These are phyloP conservation scores for Stenotaenia linearis DNA, from an alignment of 2,888 invertebrate species.

Conservation along the genomic window DNA sequence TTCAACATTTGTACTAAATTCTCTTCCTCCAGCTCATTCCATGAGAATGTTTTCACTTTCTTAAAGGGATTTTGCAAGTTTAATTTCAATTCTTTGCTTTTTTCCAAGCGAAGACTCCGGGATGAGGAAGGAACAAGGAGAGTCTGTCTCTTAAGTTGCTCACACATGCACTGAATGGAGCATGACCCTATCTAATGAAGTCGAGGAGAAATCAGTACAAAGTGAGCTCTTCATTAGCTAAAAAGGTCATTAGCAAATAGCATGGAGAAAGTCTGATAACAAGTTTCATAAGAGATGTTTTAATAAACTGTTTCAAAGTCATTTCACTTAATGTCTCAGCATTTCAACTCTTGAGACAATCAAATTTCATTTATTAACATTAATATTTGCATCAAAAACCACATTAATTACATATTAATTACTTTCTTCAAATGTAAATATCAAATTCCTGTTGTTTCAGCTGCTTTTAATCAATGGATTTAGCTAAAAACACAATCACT, in stretches of 20 bases:
- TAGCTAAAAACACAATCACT: too few species aligned
- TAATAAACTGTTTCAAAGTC: background rate
- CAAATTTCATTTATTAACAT: too few species aligned
- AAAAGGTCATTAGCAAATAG: background rate
- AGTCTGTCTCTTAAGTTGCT: background rate
- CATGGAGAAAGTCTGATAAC: background rate
- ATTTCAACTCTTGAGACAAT: too few species aligned
- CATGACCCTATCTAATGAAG: background rate
- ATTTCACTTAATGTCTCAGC: too few species aligned
- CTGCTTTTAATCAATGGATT: too few species aligned
- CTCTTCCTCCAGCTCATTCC: background rate
- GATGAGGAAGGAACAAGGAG: background rate
- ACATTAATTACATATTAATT: too few species aligned
- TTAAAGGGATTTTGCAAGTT: too few species aligned
- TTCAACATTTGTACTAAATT: background rate
- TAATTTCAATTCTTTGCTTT: too few species aligned
- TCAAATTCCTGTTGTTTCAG: too few species aligned
- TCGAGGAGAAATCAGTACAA: background rate
- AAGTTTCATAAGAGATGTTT: background rate
- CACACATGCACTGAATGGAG: background rate
- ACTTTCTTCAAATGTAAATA: too few species aligned
- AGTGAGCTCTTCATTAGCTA: slow-evolving; percentile 2
- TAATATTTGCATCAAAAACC: too few species aligned
- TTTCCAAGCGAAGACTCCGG: too few species aligned
- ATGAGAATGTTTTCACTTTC: background rate